phyloP scores from a whole-genome alignment of 2,888 invertebrate species.

The Fragum whitleyi region DNA sequence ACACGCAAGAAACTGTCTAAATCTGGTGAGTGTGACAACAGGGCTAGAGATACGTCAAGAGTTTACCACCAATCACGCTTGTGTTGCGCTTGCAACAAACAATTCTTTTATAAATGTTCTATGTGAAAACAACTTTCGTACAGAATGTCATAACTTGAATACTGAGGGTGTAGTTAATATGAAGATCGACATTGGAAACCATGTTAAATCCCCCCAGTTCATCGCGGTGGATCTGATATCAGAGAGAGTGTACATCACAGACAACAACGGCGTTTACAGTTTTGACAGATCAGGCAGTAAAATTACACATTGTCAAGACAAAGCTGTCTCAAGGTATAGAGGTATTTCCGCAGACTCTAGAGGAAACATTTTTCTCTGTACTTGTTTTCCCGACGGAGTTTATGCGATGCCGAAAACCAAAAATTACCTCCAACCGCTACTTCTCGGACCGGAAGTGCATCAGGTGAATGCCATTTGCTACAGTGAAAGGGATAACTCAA shows the following conservation, averaged over 20 bases:
- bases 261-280: constrained; percentile 31
- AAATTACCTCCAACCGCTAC: constrained; percentile 5
- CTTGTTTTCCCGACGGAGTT: constrained; percentile 34
- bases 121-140: constrained; percentile 27
- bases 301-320: constrained; percentile 23
- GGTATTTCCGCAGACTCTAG: constrained; percentile 24
- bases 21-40: constrained; percentile 30
- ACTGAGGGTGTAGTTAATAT: constrained; percentile 47
- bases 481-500: constrained; percentile 14
- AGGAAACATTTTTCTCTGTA: constrained; percentile 36
- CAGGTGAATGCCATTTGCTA: constrained; percentile 7
- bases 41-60: constrained; percentile 19
- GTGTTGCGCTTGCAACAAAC: constrained; percentile 29
- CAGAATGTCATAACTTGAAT: constrained; percentile 37
- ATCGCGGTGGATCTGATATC: constrained; percentile 31
- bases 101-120: constrained; percentile 41
- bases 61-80: constrained; percentile 38
- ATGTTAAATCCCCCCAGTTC: constrained; percentile 25
- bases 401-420: constrained; percentile 19
- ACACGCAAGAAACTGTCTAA: constrained; percentile 26
- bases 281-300: constrained; percentile 27
- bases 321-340: constrained; percentile 27
- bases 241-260: constrained; percentile 34
- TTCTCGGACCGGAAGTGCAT: neutral
- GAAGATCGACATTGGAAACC: constrained; percentile 31